Evolutionary conservation across 2,888 invertebrate species (phyloP).

Genomic region (Yponomeuta malinellus): DNA sequence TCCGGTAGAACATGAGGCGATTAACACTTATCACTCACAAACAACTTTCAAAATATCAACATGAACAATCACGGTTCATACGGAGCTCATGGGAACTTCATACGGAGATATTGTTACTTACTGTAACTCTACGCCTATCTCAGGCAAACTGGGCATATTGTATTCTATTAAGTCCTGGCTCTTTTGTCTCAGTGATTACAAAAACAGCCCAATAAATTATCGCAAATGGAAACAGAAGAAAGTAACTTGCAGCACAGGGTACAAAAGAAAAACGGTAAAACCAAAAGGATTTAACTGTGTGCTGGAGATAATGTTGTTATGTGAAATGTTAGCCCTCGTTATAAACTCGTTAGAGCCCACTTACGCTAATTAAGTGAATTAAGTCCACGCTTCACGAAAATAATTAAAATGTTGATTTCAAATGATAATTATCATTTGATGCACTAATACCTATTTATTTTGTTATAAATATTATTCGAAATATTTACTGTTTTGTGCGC

Average conservation of each 20-base stretch:
- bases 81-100: too few species aligned
- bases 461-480: too few species aligned
- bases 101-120: too few species aligned
- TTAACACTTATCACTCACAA: too few species aligned
- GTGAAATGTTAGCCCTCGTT: not conserved
- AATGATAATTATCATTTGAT: too few species aligned
- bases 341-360: not conserved
- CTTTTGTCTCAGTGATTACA: not conserved
- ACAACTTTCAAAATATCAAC: too few species aligned
- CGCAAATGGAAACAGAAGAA: not conserved
- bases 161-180: not conserved
- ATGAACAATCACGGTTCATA: too few species aligned
- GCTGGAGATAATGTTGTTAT: not conserved
- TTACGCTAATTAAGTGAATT: not conserved
- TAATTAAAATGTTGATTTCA: too few species aligned
- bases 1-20: too few species aligned
- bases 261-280: not conserved
- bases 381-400: not conserved
- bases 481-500: too few species aligned
- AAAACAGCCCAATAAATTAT: conserved; percentile 41
- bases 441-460: too few species aligned
- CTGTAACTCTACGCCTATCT: not conserved
- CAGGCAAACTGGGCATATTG: not conserved
- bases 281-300: not conserved
- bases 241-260: not conserved